Evolutionary conservation across 2,888 invertebrate genomes (phyloP), one percentile per base, ranked within the genome.

Genomic region (Mesodorylaimus sp.): DNA sequence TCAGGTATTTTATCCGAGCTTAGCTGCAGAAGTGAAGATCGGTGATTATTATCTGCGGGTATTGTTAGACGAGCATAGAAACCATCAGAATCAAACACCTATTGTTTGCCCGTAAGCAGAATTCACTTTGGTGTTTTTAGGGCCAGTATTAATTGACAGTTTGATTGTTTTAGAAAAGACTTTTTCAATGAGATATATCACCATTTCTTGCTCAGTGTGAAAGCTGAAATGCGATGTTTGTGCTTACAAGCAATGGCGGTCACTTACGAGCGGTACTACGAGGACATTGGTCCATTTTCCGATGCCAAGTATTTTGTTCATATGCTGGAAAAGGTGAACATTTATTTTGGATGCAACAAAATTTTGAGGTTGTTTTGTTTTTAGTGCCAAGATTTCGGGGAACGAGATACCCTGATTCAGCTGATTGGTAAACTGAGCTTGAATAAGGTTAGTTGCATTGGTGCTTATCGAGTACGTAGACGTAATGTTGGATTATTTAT

Each of bases 111-210:
- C 75, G 65, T 60, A 26, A 44, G 59, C 52, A n/a, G n/a, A n/a
- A n/a, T n/a, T n/a, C n/a, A n/a, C n/a, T n/a, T n/a, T n/a, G n/a
- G n/a, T n/a, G n/a, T n/a, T n/a, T n/a, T n/a, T n/a, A n/a, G n/a
- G n/a, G n/a, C n/a, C n/a, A n/a, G n/a, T n/a, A n/a, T n/a, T n/a
- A n/a, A n/a, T n/a, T n/a, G n/a, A n/a, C n/a, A n/a, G n/a, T n/a
- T n/a, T n/a, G n/a, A n/a, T 46, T 52, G 73, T 73, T 29, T 19
- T 65, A 86, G 85, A 45, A 79, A 82, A 62, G 89, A 91, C 68
- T 88, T 99, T 72, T 99, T 97, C 75, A 93, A 93, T 71, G 91
- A 95, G 65, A 75, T 99, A 19, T 99, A 99, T 68, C 93, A 97
- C 66, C 79, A 93, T 52, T 99, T 95, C 67, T 75, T 99, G 54